Conservation (phyloP, 2,797 vertebrate species). For the Amniataba percoides region DNA sequence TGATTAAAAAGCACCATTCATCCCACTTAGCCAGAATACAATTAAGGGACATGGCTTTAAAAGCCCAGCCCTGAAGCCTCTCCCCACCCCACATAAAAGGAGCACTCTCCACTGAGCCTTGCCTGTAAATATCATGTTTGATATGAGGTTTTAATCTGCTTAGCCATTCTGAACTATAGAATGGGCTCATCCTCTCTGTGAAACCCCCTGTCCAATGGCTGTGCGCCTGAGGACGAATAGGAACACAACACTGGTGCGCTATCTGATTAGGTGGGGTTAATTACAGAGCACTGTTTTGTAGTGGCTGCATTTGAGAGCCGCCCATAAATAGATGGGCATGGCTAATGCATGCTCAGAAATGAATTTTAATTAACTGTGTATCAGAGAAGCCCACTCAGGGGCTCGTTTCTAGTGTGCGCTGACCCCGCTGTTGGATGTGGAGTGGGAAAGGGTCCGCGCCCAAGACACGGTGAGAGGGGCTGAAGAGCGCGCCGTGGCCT, state of each 20-base stretch:
- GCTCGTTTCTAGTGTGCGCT: slow-evolving; percentile 78
- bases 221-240: slow-evolving; percentile 85
- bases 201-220: slow-evolving; percentile 84
- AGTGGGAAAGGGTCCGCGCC: slow-evolving; percentile 68
- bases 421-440: slow-evolving; percentile 73
- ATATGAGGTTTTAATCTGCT: slow-evolving; percentile 90
- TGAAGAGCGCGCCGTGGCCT: slow-evolving; percentile 50
- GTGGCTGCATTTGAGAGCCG: slow-evolving; percentile 86
- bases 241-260: slow-evolving; percentile 84
- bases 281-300: slow-evolving; percentile 89
- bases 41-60: slow-evolving; percentile 86
- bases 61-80: slow-evolving; percentile 82
- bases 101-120: slow-evolving; percentile 85
- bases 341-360: slow-evolving; percentile 87
- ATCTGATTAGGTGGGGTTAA: slow-evolving; percentile 91
- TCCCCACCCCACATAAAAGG: slow-evolving; percentile 82
- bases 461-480: slow-evolving; percentile 61
- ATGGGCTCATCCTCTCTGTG: slow-evolving; percentile 86
- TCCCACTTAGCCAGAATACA: slow-evolving; percentile 86
- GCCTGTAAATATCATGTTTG: slow-evolving; percentile 88
- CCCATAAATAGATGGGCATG: slow-evolving; percentile 88
- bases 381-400: slow-evolving; percentile 79
- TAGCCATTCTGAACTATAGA: slow-evolving; percentile 89
- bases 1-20: slow-evolving; percentile 87
- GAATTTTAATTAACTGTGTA: slow-evolving; percentile 88